Base-by-base conservation (phyloP, 2,888 invertebrate species). In the Anticlea derivata region DNA sequence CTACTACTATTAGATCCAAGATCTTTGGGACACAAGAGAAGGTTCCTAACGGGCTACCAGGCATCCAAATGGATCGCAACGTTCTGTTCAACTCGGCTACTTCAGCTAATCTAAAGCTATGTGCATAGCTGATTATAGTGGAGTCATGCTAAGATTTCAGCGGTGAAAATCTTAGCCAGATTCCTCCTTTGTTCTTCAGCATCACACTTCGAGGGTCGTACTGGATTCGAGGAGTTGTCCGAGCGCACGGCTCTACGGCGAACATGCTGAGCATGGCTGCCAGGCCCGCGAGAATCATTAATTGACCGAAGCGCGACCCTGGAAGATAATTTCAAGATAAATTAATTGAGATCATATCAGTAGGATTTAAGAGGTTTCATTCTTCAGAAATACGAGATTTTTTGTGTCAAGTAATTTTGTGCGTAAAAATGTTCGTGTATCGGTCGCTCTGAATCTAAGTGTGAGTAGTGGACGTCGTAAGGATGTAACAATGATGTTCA, bases 151-250 rank as follows among this genome's bases (percentile, higher is more conserved):
- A 55, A 29, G 48, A 24, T 54, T 68, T 56, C 20, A 66, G 57
- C 29, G 66, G 65, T 51, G 63, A 71, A 65, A 90, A 86, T 56
- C 73, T 74, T 27, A 90, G 75, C 80, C 82, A 88, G 58, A 90
- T 89, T 44, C 89, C 82, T 33, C 89, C 90, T 66, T 83, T 85
- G 63, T 89, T 90, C 66, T 89, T 90, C 7, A 90, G 74, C 83
- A 90, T 83, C 12, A 90, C 85, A 52, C 90, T 90, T 41, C 90
- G 70, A 1, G 90, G 74, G 46, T 90, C 90, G 61, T 88, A 90
- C 20, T 81, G 66, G 49, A 90, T 86, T 3, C 53, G 63, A 1
- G 86, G 61, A 5, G 88, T 83, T 6, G 90, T 90, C 23, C 66
- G 74, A 1, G 76, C 63, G 61, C 89, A 86, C 1, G 89, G 86